Evolutionary conservation across 53 echinoderm and acorn worm genomes (phyloP), one percentile per base, ranked within the genome.

Genomic region (Arbacia lixula): DNA sequence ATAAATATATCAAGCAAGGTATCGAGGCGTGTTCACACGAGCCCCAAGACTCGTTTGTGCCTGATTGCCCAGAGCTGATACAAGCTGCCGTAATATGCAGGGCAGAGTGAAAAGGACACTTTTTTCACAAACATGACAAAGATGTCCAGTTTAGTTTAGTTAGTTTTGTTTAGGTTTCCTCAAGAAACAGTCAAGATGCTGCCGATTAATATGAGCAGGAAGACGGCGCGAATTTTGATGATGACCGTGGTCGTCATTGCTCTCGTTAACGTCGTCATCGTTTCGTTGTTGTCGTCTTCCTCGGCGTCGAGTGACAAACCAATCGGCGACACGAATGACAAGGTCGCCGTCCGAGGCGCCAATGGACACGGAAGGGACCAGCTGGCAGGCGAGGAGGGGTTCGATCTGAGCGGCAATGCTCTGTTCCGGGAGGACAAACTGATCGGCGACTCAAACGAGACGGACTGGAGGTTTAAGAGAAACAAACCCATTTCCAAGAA

Each of bases 221-320:
- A 35, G 12, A 75, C 10, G 34, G 55, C 21, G 12, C 53, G 56
- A 6, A 6, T 54, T 2, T 2, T 35, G 33, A 9, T 75, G 35
- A 16, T 28, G 12, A 17, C 33, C n/a, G 1, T 75, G 34, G 6
- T 33, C 19, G 33, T n/a, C 32, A 9, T 54, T 6, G 75, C 56
- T 10, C n/a, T 75, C 39, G 5, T 33, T 16, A 75, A 75, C 36
- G 36, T 36, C 55, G 12, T 75, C 75, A 22, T 54, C 35, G 75
- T 54, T 9, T 33, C 27, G 10, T 55, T 53, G 36, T 36, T 75
- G 10, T 35, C 35, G n/a, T 1, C 19, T 29, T 6, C 52, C 11
- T 75, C 55, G 5, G 22, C 22, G 1, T 53, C 12, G 5, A 10
- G 30, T 5, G 5, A 19, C 5, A 20, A 57, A 11, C 58, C 58